A percentile compares a stretch with the other conserved stretches of the same genome.
These are phyloP conservation scores for Melinopterus prodromus DNA, from an alignment of 2,888 invertebrate species.

Conservation along the genomic window DNA sequence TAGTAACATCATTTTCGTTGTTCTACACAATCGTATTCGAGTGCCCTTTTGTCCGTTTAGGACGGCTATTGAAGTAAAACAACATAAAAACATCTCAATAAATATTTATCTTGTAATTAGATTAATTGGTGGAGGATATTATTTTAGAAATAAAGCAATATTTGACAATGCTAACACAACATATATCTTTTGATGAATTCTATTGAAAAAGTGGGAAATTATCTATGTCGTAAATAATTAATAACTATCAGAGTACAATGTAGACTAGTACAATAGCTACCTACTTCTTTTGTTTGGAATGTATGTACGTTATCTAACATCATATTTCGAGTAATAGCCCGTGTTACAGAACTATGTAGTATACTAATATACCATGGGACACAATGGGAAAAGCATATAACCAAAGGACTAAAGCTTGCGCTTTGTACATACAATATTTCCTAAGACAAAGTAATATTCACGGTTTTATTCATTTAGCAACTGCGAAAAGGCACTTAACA, in stretches of 20 bases:
- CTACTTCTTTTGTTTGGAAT: not conserved
- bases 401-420: slow-evolving; percentile 15
- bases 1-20: slow-evolving; percentile 47
- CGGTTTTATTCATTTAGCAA: slow-evolving; percentile 52
- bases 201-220: not conserved
- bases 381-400: not conserved
- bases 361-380: not conserved
- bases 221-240: not conserved
- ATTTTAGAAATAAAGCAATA: not conserved
- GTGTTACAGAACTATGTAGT: not conserved
- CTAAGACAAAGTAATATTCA: slow-evolving; percentile 54
- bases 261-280: not conserved
- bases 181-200: not conserved
- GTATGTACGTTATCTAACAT: not conserved
- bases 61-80: slow-evolving; percentile 35
- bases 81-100: not conserved
- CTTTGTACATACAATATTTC: slow-evolving; percentile 40
- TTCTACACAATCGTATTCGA: slow-evolving; percentile 54
- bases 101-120: not conserved
- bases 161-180: not conserved
- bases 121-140: not conserved
- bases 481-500: slow-evolving; percentile 47
- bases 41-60: slow-evolving; percentile 52
- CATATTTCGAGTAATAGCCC: too few relatives aligned
- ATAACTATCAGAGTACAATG: not conserved